Evolutionary conservation across 2,797 vertebrate genomes (phyloP), one percentile per base, ranked within the genome.

Genomic region (Thaleichthys pacificus): DNA sequence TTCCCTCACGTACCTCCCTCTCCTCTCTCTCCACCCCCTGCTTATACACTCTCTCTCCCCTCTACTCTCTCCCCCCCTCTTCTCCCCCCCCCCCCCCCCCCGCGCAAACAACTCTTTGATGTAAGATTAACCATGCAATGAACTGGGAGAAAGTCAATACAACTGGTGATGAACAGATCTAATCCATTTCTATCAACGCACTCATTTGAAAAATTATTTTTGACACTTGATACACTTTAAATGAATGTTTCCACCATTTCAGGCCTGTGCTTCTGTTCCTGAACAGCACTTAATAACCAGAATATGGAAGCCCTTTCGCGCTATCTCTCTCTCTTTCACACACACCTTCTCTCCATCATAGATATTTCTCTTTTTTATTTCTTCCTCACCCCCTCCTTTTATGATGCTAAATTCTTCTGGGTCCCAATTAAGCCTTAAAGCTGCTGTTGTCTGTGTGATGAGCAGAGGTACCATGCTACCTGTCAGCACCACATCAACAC

Each of bases 351-450:
- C 38, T 42, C 38, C 38, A 42, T 42, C 1, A 42, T 42, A 42
- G 38, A 14, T 42, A 3, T 42, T 14, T 42, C 38, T 42, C 11
- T 42, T 35, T 42, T 42, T 42, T 12, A 11, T 42, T 0, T 42
- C 38, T 42, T 42, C 38, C 38, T 35, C 11, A 14, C 38, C 8
- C 38, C 38, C 11, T 7, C 2, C 38, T 11, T 42, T 42, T 88
- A 85, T 88, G 89, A 80, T 84, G 78, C 85, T 87, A 92, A 95
- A 96, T 93, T 92, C 95, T 96, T 96, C 93, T 95, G 94, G 95
- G 94, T 95, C 94, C 94, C 95, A 97, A 96, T 96, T 97, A 96
- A 94, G 91, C 87, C 94, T 95, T 94, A 94, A 92, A 95, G 91
- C 95, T 95, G 94, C 94, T 93, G 92, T 92, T 93, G 92, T 92